Conservation (phyloP, 1,140 invertebrate species). For the Pseudomyrmex pallidus region DNA sequence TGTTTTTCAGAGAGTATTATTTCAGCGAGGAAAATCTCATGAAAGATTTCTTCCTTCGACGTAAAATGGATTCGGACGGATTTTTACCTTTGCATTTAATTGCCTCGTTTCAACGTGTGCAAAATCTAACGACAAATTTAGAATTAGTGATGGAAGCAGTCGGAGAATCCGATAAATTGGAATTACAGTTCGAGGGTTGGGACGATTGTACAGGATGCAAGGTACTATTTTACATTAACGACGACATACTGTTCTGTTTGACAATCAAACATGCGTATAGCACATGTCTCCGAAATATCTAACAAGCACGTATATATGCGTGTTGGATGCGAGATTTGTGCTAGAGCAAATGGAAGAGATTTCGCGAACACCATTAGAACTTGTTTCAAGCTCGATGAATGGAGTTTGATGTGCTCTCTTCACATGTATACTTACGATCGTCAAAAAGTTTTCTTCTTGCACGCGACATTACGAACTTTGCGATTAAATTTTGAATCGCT, state of each 20-base stretch:
- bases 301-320: not conserved
- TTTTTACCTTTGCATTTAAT: conserved; percentile 97
- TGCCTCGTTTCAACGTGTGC: conserved; percentile 97
- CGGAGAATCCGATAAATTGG: conserved; percentile 92
- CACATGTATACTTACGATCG: conserved; percentile 58
- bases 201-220: conserved; percentile 86
- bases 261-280: conserved; percentile 3
- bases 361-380: conserved; percentile 79
- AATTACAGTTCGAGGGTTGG: conserved; percentile 87
- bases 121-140: conserved; percentile 94
- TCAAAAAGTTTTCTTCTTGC: not conserved
- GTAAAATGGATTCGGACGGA: conserved; percentile 98
- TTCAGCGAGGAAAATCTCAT: conserved; percentile 98
- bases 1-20: conserved; percentile 97
- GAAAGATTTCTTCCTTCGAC: conserved; percentile 97
- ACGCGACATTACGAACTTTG: not conserved
- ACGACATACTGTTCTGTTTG: not conserved
- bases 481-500: conserved; percentile 22
- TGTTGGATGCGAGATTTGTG: conserved; percentile 70
- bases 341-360: conserved; percentile 78
- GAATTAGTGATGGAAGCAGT: conserved; percentile 93
- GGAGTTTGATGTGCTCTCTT: conserved; percentile 80
- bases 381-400: conserved; percentile 71
- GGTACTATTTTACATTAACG: conserved; percentile 82
- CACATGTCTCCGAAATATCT: conserved; percentile 55